Evolutionary conservation across 2,797 vertebrate species (phyloP), one percentile per base, ranked within the genome.

Genomic region (Psittacula echo): DNA sequence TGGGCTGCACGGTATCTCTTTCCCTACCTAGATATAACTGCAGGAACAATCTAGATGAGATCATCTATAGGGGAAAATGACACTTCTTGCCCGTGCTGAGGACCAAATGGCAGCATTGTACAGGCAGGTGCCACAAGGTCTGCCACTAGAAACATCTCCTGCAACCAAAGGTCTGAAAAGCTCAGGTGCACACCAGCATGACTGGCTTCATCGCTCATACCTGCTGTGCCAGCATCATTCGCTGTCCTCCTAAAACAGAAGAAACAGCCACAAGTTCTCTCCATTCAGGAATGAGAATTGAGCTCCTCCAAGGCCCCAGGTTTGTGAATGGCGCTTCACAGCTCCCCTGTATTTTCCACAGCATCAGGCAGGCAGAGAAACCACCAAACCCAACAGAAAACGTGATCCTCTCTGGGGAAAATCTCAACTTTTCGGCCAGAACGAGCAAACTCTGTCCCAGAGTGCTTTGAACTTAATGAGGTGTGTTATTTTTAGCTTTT

Each of bases 401-500:
- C 0, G 2, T 34, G 83, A 88, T 81, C 54, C 73, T 81, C 85
- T 81, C 70, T 0, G 4, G 70, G 79, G 93, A 53, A 93, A 94
- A 54, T 7, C 11, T 60, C 66, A 62, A 77, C 79, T 91, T 86
- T 79, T 85, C 62, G 81, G 76, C 64, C 92, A 94, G 67, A 89
- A 89, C 56, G 74, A 45, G 45, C 56, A 89, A 93, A 81, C 66
- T 58, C 47, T 45, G 85, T 93, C 94, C 87, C 73, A 78, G 62
- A 79, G 89, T 66, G 73, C 92, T 92, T 81, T 91, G 87, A 95
- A 70, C 65, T 93, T 92, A 92, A 94, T 70, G 76, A 90, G 84
- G 56, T 56, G 2, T 85, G 86, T 77, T 95, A 95, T 96, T 97
- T 95, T 96, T 94, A 95, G 78, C 51, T 92, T 94, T 93, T 95